Conservation (phyloP, 2,797 vertebrate species). For the Falco concolor region DNA sequence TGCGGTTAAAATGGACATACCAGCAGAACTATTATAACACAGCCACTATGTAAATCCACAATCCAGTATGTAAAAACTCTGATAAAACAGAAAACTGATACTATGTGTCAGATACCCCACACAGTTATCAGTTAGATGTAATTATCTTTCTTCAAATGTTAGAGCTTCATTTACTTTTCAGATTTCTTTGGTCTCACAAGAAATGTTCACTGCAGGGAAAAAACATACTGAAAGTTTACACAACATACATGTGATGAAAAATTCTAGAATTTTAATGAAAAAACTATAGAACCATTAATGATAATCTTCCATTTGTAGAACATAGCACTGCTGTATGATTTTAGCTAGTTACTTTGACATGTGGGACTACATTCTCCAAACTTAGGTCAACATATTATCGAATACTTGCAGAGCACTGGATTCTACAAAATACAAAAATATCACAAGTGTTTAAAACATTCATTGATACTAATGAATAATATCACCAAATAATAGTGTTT, state of each 20-base stretch:
- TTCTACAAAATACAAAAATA: not conserved
- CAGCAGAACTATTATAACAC: not conserved
- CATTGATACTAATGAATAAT: no score
- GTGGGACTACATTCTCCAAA: not conserved
- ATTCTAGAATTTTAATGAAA: not conserved
- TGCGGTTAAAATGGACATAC: not conserved
- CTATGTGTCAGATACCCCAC: not conserved
- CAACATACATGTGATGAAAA: not conserved
- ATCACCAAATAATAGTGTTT: not conserved
- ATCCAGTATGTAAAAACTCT: not conserved
- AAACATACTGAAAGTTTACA: not conserved
- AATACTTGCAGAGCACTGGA: not conserved
- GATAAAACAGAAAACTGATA: not conserved
- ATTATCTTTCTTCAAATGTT: not conserved
- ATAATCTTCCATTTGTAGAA: not conserved
- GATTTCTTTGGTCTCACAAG: not conserved
- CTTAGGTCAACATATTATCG: not conserved
- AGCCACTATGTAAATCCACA: not conserved
- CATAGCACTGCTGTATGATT: not conserved
- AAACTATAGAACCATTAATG: not conserved
- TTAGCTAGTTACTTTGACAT: not conserved
- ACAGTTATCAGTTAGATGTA: not conserved
- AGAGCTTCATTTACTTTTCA: not conserved
- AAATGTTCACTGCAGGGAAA: not conserved
- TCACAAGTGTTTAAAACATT: not conserved